phyloP scores from a whole-genome alignment of 2,797 vertebrate species.

The Podarcis lilfordi region DNA sequence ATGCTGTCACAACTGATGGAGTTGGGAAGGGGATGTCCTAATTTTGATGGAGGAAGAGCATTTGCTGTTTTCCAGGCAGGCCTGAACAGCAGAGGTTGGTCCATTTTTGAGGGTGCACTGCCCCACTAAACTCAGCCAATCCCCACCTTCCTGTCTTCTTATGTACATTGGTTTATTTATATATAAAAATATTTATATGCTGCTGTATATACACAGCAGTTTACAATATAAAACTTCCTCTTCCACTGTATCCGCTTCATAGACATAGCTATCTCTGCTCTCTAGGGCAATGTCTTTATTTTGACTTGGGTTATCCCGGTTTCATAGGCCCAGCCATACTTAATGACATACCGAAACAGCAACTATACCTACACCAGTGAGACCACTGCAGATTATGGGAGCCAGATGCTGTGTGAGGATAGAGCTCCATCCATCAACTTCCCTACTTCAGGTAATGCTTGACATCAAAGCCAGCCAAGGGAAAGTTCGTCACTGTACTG shows the following conservation, averaged over 20 bases:
- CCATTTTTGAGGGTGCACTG: no score
- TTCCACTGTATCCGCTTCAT: neutral
- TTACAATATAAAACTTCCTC: neutral
- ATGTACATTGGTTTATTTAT: neutral
- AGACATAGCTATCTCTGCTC: neutral
- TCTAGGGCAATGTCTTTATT: slow-evolving; percentile 2
- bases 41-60: neutral
- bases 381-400: slow-evolving; percentile 67
- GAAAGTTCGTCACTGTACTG: neutral
- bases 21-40: neutral
- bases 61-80: neutral
- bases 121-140: no score
- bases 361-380: slow-evolving; percentile 64
- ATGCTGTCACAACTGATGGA: neutral
- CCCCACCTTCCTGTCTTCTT: no score
- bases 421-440: slow-evolving; percentile 63
- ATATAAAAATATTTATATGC: neutral
- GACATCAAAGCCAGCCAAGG: neutral
- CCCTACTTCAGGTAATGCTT: slow-evolving; percentile 75
- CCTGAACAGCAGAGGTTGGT: neutral
- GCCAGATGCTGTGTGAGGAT: slow-evolving; percentile 66
- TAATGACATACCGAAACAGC: slow-evolving; percentile 78
- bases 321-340: slow-evolving; percentile 71
- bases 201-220: neutral
- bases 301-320: slow-evolving; percentile 43